Evolutionary conservation across 2,888 invertebrate genomes (phyloP).

Genomic region (Drosophila ustulata): DNA sequence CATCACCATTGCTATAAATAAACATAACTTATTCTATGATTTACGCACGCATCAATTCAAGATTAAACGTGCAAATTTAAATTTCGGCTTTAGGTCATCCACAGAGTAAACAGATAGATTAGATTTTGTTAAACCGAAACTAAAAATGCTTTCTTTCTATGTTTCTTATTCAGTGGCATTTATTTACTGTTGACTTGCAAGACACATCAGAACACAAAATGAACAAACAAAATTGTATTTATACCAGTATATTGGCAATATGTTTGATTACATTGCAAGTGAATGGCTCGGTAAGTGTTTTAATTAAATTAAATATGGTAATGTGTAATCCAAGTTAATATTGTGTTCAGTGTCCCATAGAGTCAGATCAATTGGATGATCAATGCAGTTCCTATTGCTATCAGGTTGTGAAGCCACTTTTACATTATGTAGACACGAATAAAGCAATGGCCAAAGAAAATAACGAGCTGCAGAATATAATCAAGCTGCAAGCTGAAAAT

Average conservation of each 20-base stretch:
- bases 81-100: no score
- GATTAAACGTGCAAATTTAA: no score
- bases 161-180: background rate
- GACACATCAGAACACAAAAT: background rate
- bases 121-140: no score
- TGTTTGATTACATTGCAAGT: no score
- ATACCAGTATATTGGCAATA: no score
- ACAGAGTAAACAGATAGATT: no score
- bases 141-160: background rate
- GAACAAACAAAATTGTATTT: no score
- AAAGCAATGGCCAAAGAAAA: conserved; percentile 1
- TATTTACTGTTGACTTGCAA: background rate
- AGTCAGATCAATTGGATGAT: background rate
- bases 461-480: background rate
- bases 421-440: background rate
- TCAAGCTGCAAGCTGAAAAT: background rate
- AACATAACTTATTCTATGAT: no score
- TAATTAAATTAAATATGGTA: background rate
- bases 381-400: background rate
- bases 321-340: no score
- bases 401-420: conserved; percentile 16
- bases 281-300: background rate
- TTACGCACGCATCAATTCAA: no score
- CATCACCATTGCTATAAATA: no score
- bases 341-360: background rate